phyloP scores from a whole-genome alignment of 2,888 invertebrate species.

The Venusia cambrica region DNA sequence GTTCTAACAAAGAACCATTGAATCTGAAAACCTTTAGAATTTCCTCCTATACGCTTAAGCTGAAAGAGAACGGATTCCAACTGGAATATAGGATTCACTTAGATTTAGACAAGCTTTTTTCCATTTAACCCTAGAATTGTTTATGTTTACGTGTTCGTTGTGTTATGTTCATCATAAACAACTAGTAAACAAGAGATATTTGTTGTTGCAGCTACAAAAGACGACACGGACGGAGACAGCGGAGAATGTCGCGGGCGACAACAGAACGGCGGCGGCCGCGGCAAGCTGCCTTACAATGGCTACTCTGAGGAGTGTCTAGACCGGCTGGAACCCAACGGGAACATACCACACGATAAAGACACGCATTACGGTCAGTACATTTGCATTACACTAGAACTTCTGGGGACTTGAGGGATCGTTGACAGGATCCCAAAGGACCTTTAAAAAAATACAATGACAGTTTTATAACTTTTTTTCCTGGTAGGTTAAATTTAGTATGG shows the following conservation, averaged over 20 bases:
- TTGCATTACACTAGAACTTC: slow-evolving; percentile 2
- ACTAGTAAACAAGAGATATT: slow-evolving; percentile 20
- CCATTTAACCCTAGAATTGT: too few relatives aligned
- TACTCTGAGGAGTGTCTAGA: slow-evolving; percentile 97
- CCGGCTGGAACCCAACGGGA: slow-evolving; percentile 95
- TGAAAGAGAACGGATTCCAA: slow-evolving; percentile 26
- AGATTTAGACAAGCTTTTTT: slow-evolving; percentile 17
- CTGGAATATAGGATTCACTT: slow-evolving; percentile 25
- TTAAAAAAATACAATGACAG: too few relatives aligned
- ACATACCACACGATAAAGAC: slow-evolving; percentile 93
- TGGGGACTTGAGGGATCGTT: too few relatives aligned
- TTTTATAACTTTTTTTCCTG: too few relatives aligned
- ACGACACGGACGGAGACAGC: slow-evolving; percentile 87
- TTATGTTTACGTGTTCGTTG: too few relatives aligned
- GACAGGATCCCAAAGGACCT: too few relatives aligned
- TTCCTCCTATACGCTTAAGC: slow-evolving; percentile 24
- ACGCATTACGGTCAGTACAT: slow-evolving; percentile 77
- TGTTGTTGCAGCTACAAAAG: slow-evolving; percentile 92
- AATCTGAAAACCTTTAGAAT: slow-evolving; percentile 25
- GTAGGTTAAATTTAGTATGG: too few relatives aligned
- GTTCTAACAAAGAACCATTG: slow-evolving; percentile 25
- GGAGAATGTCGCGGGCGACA: slow-evolving; percentile 76
- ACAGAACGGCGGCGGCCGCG: slow-evolving; percentile 83
- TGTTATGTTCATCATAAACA: too few relatives aligned
- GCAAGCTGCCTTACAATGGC: slow-evolving; percentile 94